Evolutionary conservation across 2,888 invertebrate species (phyloP).

Genomic region (Margaritifera margaritifera): DNA sequence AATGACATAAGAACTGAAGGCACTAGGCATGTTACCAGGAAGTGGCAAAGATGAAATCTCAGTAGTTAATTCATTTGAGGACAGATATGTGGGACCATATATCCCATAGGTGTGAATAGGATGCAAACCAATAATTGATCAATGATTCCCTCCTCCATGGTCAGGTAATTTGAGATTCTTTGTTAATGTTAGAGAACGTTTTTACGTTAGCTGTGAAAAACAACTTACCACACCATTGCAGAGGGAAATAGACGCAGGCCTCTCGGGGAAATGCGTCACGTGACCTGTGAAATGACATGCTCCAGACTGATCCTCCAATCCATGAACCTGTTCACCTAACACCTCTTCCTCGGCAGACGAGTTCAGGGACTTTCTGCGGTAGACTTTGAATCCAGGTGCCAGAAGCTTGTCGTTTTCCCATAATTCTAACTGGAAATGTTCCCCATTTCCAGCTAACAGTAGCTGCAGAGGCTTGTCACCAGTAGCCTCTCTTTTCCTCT

Average conservation of each 20-base stretch:
- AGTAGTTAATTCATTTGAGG: no score
- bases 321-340: not conserved
- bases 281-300: slow-evolving; percentile 49
- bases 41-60: no score
- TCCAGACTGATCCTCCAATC: slow-evolving; percentile 18
- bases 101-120: no score
- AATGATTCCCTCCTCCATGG: no score
- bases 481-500: slow-evolving; percentile 31
- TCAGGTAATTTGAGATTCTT: no score
- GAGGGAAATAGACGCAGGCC: slow-evolving; percentile 48
- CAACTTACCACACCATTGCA: slow-evolving; percentile 59
- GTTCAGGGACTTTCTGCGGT: slow-evolving; percentile 40
- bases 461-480: slow-evolving; percentile 37
- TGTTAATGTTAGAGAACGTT: no score
- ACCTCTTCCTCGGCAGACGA: slow-evolving; percentile 14
- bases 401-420: slow-evolving; percentile 51
- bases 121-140: no score
- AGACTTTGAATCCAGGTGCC: slow-evolving; percentile 59
- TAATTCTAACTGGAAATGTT: slow-evolving; percentile 52
- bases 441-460: slow-evolving; percentile 49
- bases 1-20: no score
- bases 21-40: no score
- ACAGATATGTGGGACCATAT: no score
- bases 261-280: slow-evolving; percentile 35
- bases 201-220: no score